Conservation (phyloP, 2,888 invertebrate species). For the Unio pictorum region DNA sequence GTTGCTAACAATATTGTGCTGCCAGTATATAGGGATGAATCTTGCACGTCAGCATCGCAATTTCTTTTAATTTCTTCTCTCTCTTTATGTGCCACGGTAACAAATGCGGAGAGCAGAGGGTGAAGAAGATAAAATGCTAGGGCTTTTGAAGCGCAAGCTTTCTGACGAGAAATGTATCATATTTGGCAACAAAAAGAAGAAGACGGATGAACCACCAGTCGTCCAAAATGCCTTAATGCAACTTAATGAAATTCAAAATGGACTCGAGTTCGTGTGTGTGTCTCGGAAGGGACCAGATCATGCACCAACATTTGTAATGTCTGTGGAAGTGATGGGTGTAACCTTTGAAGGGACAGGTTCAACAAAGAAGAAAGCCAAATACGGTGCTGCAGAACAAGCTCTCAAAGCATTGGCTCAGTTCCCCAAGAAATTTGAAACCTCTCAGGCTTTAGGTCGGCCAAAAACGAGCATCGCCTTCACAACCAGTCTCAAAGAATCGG, state of each 20-base stretch:
- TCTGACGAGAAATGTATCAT: conserved; percentile 23
- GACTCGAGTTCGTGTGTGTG: conserved; percentile 83
- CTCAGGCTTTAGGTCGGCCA: conserved; percentile 56
- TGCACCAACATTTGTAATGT: conserved; percentile 88
- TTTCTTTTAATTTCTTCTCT: no score
- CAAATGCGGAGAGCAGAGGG: conserved; percentile 1
- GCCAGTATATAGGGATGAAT: no score
- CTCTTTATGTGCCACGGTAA: conserved; percentile 7
- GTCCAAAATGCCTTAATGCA: conserved; percentile 67
- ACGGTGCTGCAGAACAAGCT: conserved; percentile 73
- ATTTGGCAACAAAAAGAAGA: conserved; percentile 36
- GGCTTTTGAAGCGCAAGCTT: conserved; percentile 37
- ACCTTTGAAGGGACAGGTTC: conserved; percentile 79
- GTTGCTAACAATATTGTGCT: no score
- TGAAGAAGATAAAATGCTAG: conserved; percentile 39
- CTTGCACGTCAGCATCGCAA: no score
- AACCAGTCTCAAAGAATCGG: no score
- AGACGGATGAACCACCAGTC: conserved; percentile 29
- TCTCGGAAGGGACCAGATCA: conserved; percentile 89
- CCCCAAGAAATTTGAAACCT: conserved; percentile 75
- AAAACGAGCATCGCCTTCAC: conserved; percentile 74
- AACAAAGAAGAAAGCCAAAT: conserved; percentile 83
- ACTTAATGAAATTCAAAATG: conserved; percentile 87
- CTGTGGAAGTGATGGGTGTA: conserved; percentile 78
- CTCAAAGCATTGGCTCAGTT: conserved; percentile 63